Conservation (phyloP, 2,888 invertebrate species). For the Acronicta alni region DNA sequence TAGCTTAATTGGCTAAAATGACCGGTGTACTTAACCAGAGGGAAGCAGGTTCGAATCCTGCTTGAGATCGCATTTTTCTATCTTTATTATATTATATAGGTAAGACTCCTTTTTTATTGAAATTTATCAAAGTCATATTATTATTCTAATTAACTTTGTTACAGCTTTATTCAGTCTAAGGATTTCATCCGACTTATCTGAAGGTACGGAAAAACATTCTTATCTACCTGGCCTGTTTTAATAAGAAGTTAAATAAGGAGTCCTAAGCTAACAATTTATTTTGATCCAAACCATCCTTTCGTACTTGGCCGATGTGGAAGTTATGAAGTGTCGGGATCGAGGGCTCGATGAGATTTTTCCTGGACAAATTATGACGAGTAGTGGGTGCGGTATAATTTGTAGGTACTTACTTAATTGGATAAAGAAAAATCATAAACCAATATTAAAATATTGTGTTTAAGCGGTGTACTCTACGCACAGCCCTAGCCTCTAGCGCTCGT, state of each 20-base stretch:
- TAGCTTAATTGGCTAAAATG: too few species aligned
- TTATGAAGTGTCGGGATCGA: slow-evolving; percentile 54
- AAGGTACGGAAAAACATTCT: slow-evolving; percentile 48
- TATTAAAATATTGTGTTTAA: slow-evolving; percentile 6
- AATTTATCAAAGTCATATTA: too few species aligned
- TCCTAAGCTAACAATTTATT: slow-evolving; percentile 63
- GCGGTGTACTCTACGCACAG: slow-evolving; percentile 23
- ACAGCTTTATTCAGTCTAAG: slow-evolving; percentile 35
- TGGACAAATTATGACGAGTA: slow-evolving; percentile 37
- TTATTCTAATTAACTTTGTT: slow-evolving; percentile 52
- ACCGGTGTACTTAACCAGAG: too few species aligned
- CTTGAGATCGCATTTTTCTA: too few species aligned
- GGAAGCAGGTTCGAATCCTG: too few species aligned
- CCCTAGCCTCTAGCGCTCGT: slow-evolving; percentile 57
- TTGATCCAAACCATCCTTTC: slow-evolving; percentile 54
- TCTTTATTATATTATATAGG: too few species aligned
- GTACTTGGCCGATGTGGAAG: slow-evolving; percentile 40
- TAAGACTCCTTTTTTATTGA: too few species aligned
- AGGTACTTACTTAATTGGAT: slow-evolving; percentile 1
- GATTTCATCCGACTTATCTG: slow-evolving; percentile 56
- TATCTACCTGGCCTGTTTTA: slow-evolving; percentile 52
- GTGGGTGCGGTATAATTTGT: slow-evolving; percentile 23
- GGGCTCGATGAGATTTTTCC: slow-evolving; percentile 51
- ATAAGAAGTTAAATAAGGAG: slow-evolving; percentile 61
- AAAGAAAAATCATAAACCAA: too few species aligned